These are phyloP conservation scores for Rugalucina vietnamica DNA, from an alignment of 2,888 invertebrate species.

Conservation along the genomic window DNA sequence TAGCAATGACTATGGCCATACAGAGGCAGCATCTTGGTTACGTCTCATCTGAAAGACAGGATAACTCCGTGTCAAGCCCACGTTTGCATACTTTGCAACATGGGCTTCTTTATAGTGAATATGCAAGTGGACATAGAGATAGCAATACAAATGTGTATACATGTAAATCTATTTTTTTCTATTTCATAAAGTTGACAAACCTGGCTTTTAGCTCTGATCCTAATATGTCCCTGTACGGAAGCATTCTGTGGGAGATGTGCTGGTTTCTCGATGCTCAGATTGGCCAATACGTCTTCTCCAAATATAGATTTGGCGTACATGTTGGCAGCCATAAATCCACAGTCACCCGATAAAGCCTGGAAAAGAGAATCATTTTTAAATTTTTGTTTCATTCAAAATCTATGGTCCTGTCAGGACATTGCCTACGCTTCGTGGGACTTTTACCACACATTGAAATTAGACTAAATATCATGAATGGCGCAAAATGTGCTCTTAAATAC, in stretches of 20 bases:
- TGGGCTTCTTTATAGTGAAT: too few species aligned
- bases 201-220: conserved; percentile 99
- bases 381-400: background rate
- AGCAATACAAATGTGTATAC: background rate
- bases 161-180: background rate
- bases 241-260: conserved; percentile 86
- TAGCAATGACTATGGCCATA: too few species aligned
- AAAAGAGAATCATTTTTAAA: conserved; percentile 12
- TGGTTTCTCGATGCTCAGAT: conserved; percentile 97
- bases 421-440: too few species aligned
- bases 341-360: conserved; percentile 96
- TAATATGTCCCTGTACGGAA: conserved; percentile 97
- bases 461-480: too few species aligned
- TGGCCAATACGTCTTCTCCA: conserved; percentile 99
- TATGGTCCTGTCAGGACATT: too few species aligned
- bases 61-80: too few species aligned
- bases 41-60: too few species aligned
- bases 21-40: too few species aligned
- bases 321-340: conserved; percentile 99
- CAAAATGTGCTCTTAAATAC: too few species aligned
- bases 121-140: background rate
- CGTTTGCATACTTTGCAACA: too few species aligned
- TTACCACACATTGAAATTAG: too few species aligned
- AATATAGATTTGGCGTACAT: conserved; percentile 98
- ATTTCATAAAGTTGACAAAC: conserved; percentile 84